Conservation (phyloP, 2,888 invertebrate genomes). For the Lutraria lutraria region DNA sequence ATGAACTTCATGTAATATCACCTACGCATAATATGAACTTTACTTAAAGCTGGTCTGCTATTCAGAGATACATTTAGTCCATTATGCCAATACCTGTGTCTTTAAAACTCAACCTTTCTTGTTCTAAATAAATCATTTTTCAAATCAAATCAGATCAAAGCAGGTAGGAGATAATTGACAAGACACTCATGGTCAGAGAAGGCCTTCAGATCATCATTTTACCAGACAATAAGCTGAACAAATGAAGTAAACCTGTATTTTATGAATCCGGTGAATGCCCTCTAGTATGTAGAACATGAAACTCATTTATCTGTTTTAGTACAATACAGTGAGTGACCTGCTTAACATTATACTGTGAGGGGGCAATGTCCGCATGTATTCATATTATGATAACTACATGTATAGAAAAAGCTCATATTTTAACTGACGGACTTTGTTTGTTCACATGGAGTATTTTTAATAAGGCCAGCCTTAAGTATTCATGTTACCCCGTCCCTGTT, state of each 20-base stretch:
- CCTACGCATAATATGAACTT: too few species aligned
- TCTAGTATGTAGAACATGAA: neutral
- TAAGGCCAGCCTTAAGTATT: too few species aligned
- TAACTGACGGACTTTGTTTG: too few species aligned
- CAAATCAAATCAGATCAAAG: neutral
- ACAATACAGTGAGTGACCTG: slow-evolving; percentile 6
- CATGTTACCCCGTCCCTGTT: too few species aligned
- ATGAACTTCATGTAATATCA: too few species aligned
- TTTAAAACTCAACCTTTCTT: neutral
- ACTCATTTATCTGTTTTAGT: neutral
- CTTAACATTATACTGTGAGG: neutral
- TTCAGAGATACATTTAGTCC: too few species aligned
- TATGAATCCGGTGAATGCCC: neutral
- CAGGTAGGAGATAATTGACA: neutral
- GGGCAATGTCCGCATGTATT: slow-evolving; percentile 6
- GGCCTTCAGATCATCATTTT: neutral
- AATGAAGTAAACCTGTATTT: slow-evolving; percentile 1
- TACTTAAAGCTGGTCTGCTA: too few species aligned
- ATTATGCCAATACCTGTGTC: neutral
- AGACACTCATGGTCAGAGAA: neutral
- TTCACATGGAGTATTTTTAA: too few species aligned
- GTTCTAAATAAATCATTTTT: neutral
- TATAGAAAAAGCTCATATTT: too few species aligned
- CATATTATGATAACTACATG: neutral
- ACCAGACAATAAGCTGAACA: neutral